Evolutionary conservation across 2,113 vertebrate species (phyloP).

Genomic region (Tylochromis polylepis): DNA sequence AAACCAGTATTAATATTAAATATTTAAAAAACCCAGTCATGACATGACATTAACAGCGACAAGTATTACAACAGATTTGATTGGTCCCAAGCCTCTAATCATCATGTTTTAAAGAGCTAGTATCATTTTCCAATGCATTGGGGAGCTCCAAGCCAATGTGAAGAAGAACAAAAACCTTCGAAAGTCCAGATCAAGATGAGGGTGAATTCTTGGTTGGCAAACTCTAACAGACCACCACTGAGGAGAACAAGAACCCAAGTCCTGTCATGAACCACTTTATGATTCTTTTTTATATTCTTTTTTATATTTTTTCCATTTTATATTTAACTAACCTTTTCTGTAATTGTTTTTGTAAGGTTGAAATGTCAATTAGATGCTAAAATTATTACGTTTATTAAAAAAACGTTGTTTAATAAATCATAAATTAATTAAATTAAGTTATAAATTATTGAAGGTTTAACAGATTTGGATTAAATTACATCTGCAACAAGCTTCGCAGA

Average conservation of each 20-base stretch:
- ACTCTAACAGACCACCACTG: too few species aligned
- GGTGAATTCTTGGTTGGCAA: too few species aligned
- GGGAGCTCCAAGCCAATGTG: neutral
- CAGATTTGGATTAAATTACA: neutral
- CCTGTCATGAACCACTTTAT: too few species aligned
- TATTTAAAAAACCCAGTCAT: accelerated
- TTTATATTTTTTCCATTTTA: too few species aligned
- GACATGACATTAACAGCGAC: neutral
- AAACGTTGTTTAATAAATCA: neutral
- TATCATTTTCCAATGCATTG: neutral
- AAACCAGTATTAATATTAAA: neutral
- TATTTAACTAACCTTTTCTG: neutral
- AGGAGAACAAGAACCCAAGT: too few species aligned
- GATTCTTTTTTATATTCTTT: too few species aligned
- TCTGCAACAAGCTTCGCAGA: neutral
- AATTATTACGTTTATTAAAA: neutral
- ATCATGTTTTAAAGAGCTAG: neutral
- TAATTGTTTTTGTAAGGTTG: neutral
- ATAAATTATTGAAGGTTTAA: neutral
- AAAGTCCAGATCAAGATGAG: too few species aligned
- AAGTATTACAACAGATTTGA: neutral
- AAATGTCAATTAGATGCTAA: too few species aligned
- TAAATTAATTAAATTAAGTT: neutral
- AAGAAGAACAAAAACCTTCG: neutral
- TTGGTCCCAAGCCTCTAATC: neutral